phyloP scores from a whole-genome alignment of 2,113 vertebrate species.

The Mellivora capensis region DNA sequence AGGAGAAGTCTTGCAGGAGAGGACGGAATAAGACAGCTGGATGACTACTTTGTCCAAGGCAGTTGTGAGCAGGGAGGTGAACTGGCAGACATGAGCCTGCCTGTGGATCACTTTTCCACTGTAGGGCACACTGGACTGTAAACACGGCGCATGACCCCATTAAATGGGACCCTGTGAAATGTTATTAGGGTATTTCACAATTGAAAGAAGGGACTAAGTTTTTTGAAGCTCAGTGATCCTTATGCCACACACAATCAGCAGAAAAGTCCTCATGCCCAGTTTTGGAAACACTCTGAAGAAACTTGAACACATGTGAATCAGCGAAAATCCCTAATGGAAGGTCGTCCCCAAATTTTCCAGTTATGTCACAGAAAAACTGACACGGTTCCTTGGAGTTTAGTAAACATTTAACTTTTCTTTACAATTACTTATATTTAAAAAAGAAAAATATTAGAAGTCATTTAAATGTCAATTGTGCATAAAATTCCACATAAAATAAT shows the following conservation, averaged over 20 bases:
- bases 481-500: neutral
- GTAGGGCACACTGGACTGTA: neutral
- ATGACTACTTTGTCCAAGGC: neutral
- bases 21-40: neutral
- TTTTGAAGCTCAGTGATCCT: neutral
- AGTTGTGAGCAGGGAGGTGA: neutral
- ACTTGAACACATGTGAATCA: neutral
- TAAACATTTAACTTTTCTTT: neutral
- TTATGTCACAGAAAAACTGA: neutral
- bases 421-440: neutral
- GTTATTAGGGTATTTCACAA: neutral
- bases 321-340: neutral
- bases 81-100: neutral
- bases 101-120: neutral
- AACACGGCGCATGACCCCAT: neutral
- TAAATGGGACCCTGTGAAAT: neutral
- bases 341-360: neutral
- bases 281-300: neutral
- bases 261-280: neutral
- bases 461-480: neutral
- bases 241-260: neutral
- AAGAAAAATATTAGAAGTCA: neutral
- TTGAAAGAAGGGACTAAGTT: neutral
- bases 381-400: neutral
- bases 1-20: neutral